A percentile compares a stretch with the other conserved stretches of the same genome.
Conservation (phyloP, 2,797 vertebrate genomes). For the Danio kyathit region DNA sequence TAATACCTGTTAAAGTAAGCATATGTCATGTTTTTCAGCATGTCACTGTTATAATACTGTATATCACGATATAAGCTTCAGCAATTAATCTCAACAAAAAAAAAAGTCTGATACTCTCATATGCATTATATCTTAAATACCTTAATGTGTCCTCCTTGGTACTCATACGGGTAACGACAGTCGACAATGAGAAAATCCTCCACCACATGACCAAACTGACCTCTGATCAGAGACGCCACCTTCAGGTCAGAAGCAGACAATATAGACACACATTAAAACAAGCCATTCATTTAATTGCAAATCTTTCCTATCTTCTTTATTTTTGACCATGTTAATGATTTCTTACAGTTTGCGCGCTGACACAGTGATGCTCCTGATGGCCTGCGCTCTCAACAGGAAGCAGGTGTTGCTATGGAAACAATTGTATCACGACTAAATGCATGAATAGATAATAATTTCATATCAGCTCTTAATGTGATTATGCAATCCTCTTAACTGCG, state of each 20-base stretch:
- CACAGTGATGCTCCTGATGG: conserved; percentile 64
- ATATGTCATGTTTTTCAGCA: too few species aligned
- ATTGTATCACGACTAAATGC: not conserved
- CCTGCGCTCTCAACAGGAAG: conserved; percentile 61
- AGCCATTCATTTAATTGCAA: too few species aligned
- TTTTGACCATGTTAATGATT: too few species aligned
- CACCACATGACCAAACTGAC: conserved; percentile 57
- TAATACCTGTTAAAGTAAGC: too few species aligned
- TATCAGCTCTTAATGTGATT: not conserved
- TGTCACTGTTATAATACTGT: too few species aligned
- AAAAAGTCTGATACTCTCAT: too few species aligned
- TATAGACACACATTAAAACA: not conserved
- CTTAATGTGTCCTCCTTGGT: conserved; percentile 69
- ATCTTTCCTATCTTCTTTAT: not conserved
- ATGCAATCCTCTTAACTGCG: too few species aligned
- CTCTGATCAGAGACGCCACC: conserved; percentile 64
- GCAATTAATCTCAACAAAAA: too few species aligned
- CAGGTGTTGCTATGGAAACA: conserved; percentile 59
- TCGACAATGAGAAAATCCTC: conserved; percentile 65
- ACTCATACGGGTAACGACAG: conserved; percentile 71
- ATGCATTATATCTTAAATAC: conserved; percentile 30
- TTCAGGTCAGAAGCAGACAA: conserved; percentile 50
- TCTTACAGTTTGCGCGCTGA: conserved; percentile 66
- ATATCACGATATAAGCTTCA: too few species aligned
- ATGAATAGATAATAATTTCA: not conserved